Percentiles rank a stretch among this genome's conserved stretches.
These are phyloP conservation scores for Liasis olivaceus DNA, from an alignment of 2,797 vertebrate species.

Conservation along the genomic window DNA sequence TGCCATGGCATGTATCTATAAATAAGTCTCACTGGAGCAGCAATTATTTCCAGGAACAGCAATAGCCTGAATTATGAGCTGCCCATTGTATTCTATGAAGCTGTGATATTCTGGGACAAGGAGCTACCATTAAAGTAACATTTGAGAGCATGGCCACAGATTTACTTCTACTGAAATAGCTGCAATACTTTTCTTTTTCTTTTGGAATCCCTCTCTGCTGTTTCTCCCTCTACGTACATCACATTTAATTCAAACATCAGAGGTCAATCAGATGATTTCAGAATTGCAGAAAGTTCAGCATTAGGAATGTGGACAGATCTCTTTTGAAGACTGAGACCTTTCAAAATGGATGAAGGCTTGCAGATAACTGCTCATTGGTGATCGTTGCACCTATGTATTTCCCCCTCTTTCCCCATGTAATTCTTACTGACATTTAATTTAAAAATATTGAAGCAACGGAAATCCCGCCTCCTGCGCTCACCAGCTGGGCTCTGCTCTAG, in stretches of 20 bases:
- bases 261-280: slow-evolving; percentile 11
- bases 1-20: background rate
- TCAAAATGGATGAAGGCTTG: background rate
- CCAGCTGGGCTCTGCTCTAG: no score
- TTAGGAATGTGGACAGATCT: background rate
- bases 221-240: background rate
- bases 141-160: background rate
- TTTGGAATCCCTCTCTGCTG: background rate
- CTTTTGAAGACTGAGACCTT: background rate
- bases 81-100: background rate
- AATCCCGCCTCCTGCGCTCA: no score
- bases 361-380: background rate
- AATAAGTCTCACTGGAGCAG: background rate
- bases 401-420: no score
- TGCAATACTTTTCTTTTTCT: background rate
- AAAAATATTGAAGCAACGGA: no score
- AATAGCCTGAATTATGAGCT: background rate
- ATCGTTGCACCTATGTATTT: background rate
- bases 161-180: background rate
- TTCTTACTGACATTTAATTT: background rate
- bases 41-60: background rate
- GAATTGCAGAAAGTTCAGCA: slow-evolving; percentile 16
- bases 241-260: background rate
- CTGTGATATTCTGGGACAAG: background rate
- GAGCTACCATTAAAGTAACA: background rate